These are phyloP conservation scores for Zonitis immaculata DNA, from an alignment of 2,888 invertebrate species.

Conservation along the genomic window DNA sequence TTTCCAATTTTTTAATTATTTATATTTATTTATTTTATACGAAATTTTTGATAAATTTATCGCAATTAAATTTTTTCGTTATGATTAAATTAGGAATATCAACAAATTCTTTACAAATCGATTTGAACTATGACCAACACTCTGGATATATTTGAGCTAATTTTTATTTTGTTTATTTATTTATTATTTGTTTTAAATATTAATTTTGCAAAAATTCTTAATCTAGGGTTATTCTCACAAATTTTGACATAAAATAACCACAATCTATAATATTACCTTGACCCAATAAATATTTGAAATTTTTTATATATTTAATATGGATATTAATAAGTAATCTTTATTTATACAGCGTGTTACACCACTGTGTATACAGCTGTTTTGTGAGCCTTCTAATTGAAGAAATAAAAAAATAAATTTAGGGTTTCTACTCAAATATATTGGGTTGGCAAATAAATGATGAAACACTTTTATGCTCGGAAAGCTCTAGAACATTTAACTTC, in stretches of 20 bases:
- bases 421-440: too few species aligned
- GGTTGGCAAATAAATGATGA: too few species aligned
- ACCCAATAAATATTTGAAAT: background rate
- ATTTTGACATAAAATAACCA: background rate
- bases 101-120: slow-evolving; percentile 10
- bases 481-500: too few species aligned
- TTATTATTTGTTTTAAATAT: background rate
- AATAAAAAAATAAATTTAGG: too few species aligned
- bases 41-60: background rate
- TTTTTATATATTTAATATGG: background rate
- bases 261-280: background rate
- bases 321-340: background rate
- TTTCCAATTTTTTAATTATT: background rate
- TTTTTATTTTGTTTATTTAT: too few species aligned
- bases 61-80: background rate
- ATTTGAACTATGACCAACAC: slow-evolving; percentile 2
- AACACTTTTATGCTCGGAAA: too few species aligned
- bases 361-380: too few species aligned
- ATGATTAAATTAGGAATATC: background rate
- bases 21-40: too few species aligned
- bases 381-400: too few species aligned
- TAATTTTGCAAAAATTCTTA: background rate
- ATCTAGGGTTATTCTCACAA: slow-evolving; percentile 3
- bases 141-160: too few species aligned
- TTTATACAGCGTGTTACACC: too few species aligned